Conservation (phyloP, 2,113 vertebrate genomes). For the Synodontis membranacea region DNA sequence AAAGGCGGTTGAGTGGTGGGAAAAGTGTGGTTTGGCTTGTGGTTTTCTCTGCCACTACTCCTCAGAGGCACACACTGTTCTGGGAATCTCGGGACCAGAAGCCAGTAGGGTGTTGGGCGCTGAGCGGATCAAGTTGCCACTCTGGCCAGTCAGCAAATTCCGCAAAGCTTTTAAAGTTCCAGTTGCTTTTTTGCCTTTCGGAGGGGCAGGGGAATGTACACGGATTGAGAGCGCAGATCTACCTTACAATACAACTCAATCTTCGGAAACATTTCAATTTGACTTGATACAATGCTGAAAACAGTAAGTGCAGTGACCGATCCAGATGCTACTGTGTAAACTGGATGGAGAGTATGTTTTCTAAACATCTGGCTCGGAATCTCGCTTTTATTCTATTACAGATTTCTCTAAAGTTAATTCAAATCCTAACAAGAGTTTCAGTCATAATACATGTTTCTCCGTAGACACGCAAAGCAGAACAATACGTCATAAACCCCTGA, state of each 20-base stretch:
- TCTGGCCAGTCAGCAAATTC: constrained; percentile 77
- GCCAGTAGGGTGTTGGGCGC: constrained; percentile 53
- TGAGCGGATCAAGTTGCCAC: constrained; percentile 70
- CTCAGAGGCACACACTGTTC: constrained; percentile 32
- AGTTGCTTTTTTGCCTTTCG: constrained; percentile 23
- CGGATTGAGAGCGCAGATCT: not conserved
- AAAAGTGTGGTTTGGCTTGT: constrained; percentile 48
- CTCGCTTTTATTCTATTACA: not conserved
- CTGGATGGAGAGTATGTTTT: not conserved
- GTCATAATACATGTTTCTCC: not conserved
- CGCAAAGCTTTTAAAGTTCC: constrained; percentile 56
- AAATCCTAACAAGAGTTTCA: not conserved
- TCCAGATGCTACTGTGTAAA: not conserved
- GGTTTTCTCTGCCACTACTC: constrained; percentile 35
- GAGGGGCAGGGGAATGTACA: constrained; percentile 8
- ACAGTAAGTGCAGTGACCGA: not conserved
- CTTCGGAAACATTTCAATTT: not conserved
- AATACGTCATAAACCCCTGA: not conserved
- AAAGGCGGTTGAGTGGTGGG: constrained; percentile 34
- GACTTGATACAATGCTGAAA: not conserved
- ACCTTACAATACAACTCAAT: not conserved
- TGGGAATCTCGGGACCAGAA: constrained; percentile 43
- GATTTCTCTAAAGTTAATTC: not conserved
- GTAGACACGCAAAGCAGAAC: not conserved
- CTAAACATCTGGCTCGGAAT: not conserved